phyloP scores from a whole-genome alignment of 2,888 invertebrate species.

The Cerastis rubricosa region DNA sequence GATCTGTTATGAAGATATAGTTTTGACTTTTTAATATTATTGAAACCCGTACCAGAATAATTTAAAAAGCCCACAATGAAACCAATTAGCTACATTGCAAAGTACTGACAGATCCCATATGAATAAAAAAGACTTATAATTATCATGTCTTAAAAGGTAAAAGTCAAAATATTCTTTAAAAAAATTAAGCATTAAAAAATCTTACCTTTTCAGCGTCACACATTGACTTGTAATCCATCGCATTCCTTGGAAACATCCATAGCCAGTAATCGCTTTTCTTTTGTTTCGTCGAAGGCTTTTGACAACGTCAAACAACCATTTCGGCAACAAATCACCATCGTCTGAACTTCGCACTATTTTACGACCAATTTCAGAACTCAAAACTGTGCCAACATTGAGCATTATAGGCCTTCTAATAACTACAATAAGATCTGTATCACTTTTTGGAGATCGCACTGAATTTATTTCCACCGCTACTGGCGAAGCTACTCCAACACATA shows the following conservation, averaged over 20 bases:
- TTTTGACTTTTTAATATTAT: background rate
- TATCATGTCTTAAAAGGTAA: background rate
- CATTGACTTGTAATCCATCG: slow-evolving; percentile 2
- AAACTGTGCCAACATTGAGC: background rate
- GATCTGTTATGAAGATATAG: no score
- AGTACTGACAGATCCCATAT: background rate
- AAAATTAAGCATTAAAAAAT: background rate
- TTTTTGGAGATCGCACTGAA: background rate
- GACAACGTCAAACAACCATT: background rate
- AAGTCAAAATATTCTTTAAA: background rate
- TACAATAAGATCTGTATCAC: background rate
- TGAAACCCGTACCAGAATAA: background rate
- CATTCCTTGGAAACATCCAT: background rate
- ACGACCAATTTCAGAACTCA: background rate
- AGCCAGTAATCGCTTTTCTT: background rate
- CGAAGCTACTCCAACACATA: background rate
- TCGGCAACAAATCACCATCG: background rate
- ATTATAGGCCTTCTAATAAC: background rate
- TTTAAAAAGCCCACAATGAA: background rate
- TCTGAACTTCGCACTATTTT: background rate
- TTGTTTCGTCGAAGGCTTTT: background rate
- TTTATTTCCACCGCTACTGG: background rate
- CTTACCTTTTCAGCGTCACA: slow-evolving; percentile 26
- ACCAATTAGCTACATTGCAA: background rate
- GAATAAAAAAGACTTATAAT: background rate